Percentiles rank a stretch among this genome's conserved stretches.
Conservation (phyloP, 2,888 invertebrate species). For the Lissonota sp. region DNA sequence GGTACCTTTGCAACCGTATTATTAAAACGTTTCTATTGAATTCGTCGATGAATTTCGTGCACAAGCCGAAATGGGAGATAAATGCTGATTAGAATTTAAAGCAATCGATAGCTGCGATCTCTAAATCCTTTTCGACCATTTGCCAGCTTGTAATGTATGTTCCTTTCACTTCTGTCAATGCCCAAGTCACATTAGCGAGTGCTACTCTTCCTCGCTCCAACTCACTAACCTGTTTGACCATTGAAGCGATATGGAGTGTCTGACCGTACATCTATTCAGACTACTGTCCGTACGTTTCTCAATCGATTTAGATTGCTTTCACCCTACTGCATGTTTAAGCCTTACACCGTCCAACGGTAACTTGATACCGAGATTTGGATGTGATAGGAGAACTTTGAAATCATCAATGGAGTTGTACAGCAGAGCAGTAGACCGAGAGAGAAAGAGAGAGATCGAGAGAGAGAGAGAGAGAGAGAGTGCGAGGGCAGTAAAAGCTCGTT, state of each 20-base stretch:
- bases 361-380: too few relatives aligned
- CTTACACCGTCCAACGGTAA: too few relatives aligned
- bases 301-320: not conserved
- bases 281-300: conserved; percentile 12
- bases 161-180: conserved; percentile 25
- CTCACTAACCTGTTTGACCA: conserved; percentile 30
- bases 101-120: not conserved
- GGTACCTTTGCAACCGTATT: too few relatives aligned
- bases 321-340: not conserved
- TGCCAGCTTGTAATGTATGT: not conserved
- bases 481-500: conserved; percentile 36
- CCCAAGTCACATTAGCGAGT: conserved; percentile 11
- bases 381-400: conserved; percentile 9
- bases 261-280: conserved; percentile 16
- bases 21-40: too few relatives aligned
- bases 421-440: not conserved
- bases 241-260: conserved; percentile 20
- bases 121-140: not conserved
- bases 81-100: not conserved
- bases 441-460: conserved; percentile 1
- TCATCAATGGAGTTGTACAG: not conserved
- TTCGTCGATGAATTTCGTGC: too few relatives aligned
- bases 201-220: not conserved
- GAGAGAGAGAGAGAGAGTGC: not conserved
- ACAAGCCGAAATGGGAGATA: not conserved